These are phyloP conservation scores for Drosophila falleni DNA, from an alignment of 2,888 invertebrate species.

Conservation along the genomic window DNA sequence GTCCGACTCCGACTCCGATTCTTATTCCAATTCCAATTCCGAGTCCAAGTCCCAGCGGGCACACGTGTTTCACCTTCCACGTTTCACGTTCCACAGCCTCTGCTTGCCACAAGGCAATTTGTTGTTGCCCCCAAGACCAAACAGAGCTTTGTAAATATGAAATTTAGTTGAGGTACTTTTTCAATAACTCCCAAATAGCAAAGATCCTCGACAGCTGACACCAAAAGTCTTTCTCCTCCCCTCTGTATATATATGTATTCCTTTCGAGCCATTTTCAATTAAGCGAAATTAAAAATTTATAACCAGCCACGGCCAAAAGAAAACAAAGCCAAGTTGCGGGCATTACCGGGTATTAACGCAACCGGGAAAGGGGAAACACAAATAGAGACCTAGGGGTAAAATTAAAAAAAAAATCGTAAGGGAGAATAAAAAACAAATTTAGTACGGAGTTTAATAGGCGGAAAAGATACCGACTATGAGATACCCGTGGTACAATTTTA, in stretches of 20 bases:
- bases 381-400: conserved; percentile 55
- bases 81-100: conserved; percentile 5
- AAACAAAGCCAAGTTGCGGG: conserved; percentile 65
- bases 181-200: conserved; percentile 34
- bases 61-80: conserved; percentile 21
- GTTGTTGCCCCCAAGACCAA: conserved; percentile 6
- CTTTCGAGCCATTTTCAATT: conserved; percentile 73
- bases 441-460: too few species aligned
- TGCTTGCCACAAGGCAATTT: conserved; percentile 10
- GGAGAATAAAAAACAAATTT: background rate
- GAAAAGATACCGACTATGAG: too few species aligned
- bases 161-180: conserved; percentile 44
- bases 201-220: conserved; percentile 24
- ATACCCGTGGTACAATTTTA: too few species aligned
- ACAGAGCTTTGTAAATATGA: conserved; percentile 34
- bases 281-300: conserved; percentile 81
- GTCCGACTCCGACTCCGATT: background rate
- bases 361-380: conserved; percentile 17
- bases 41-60: conserved; percentile 11
- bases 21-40: background rate
- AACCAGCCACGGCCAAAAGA: conserved; percentile 66
- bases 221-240: conserved; percentile 1
- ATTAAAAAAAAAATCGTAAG: background rate
- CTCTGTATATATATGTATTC: conserved; percentile 14
- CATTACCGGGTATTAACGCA: conserved; percentile 10